A percentile compares a stretch with the other conserved stretches of the same genome.
phyloP scores from a whole-genome alignment of 1,140 invertebrate genomes.

The Mylabris phalerata region DNA sequence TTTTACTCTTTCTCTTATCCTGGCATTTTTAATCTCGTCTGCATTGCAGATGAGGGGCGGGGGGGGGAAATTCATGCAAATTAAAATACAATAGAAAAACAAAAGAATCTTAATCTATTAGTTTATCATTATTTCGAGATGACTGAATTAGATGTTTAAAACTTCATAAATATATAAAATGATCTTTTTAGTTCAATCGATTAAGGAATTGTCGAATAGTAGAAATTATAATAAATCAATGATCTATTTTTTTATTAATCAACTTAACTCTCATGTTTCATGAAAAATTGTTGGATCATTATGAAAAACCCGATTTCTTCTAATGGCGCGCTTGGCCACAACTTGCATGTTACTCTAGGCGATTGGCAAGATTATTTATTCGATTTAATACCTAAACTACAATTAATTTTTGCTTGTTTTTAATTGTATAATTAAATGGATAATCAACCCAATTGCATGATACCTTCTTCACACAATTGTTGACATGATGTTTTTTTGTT shows the following conservation, averaged over 20 bases:
- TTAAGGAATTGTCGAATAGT: too few relatives aligned
- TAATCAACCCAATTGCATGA: too few relatives aligned
- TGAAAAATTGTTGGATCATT: slow-evolving; percentile 71
- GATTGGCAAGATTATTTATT: slow-evolving; percentile 79
- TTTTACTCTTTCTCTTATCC: too few relatives aligned
- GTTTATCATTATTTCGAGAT: too few relatives aligned
- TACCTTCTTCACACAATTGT: slow-evolving; percentile 74
- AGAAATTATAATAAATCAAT: background rate
- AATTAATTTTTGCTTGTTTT: slow-evolving; percentile 32
- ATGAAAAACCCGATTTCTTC: slow-evolving; percentile 68
- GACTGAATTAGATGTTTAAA: too few relatives aligned
- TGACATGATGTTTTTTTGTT: slow-evolving; percentile 68
- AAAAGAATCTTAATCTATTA: too few relatives aligned
- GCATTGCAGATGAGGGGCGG: background rate
- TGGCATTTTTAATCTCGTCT: too few relatives aligned
- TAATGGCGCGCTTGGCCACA: slow-evolving; percentile 70
- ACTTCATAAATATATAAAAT: too few relatives aligned
- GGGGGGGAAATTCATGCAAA: background rate
- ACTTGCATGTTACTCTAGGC: slow-evolving; percentile 73
- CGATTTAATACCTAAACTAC: slow-evolving; percentile 71
- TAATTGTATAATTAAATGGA: too few relatives aligned
- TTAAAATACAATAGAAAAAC: background rate
- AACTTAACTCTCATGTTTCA: slow-evolving; percentile 75
- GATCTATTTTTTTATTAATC: too few relatives aligned
- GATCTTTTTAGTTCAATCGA: too few relatives aligned